These are phyloP conservation scores for Tholera decimalis DNA, from an alignment of 2,888 invertebrate genomes.

Conservation along the genomic window DNA sequence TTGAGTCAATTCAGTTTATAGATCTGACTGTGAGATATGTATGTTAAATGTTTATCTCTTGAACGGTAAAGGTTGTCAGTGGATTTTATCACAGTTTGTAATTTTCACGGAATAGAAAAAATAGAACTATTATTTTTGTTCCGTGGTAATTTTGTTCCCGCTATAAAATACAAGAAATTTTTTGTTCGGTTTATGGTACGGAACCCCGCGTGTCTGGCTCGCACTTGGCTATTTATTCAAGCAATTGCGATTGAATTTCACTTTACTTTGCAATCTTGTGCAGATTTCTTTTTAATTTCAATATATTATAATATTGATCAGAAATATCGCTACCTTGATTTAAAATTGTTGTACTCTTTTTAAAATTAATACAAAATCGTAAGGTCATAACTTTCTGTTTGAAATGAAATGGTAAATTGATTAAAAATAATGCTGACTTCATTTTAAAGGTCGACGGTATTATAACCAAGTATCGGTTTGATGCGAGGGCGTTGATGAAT, in stretches of 20 bases:
- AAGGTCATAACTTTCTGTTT: background rate
- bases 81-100: too few species aligned
- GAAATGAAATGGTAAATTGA: background rate
- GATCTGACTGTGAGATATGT: too few species aligned
- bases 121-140: too few species aligned
- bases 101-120: too few species aligned
- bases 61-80: too few species aligned
- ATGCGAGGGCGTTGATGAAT: conserved; percentile 10
- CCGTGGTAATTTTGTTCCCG: background rate
- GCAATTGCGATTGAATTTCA: background rate
- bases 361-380: background rate
- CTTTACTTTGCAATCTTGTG: background rate
- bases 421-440: conserved; percentile 2
- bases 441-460: conserved; percentile 5
- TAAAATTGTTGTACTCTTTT: background rate
- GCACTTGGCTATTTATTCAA: background rate
- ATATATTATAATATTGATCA: background rate
- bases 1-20: too few species aligned
- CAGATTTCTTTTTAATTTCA: background rate
- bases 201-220: background rate
- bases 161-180: background rate
- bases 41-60: too few species aligned
- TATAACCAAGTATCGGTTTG: conserved; percentile 4
- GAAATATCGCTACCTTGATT: too few species aligned
- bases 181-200: background rate